Conservation (phyloP, 2,888 invertebrate genomes). For the Hemistola chrysoprasaria region DNA sequence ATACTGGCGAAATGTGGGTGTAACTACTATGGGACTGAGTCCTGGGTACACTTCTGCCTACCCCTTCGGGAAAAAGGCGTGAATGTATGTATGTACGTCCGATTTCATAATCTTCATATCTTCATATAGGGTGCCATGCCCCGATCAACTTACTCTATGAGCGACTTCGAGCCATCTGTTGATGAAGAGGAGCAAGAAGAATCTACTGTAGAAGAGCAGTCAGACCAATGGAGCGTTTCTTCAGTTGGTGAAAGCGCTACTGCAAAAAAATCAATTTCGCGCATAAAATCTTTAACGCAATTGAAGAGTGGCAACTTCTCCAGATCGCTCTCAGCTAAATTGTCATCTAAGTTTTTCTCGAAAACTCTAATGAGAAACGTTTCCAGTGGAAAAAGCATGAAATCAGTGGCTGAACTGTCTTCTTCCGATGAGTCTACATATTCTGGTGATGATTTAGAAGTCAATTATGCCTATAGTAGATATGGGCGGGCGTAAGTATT, state of each 20-base stretch:
- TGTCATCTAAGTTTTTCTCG: conserved; percentile 43
- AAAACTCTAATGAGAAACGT: conserved; percentile 38
- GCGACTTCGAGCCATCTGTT: conserved; percentile 38
- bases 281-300: conserved; percentile 33
- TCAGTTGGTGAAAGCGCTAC: conserved; percentile 32
- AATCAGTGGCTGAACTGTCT: conserved; percentile 16
- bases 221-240: conserved; percentile 47
- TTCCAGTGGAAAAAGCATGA: conserved; percentile 31
- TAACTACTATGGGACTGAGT: no score
- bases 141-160: conserved; percentile 31
- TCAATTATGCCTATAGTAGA: conserved; percentile 42
- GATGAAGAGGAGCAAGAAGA: conserved; percentile 38
- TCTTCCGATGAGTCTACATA: conserved; percentile 26
- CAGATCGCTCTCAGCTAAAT: conserved; percentile 39
- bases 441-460: conserved; percentile 54
- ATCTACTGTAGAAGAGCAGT: conserved; percentile 42
- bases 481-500: conserved; percentile 20
- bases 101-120: no score
- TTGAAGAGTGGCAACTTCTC: conserved; percentile 30
- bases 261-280: conserved; percentile 32
- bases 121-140: no score
- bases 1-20: no score
- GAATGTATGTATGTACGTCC: no score
- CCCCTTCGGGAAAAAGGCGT: no score
- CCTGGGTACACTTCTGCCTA: no score